These are phyloP conservation scores for Nicator chloris DNA, from an alignment of 2,113 vertebrate genomes.

Conservation along the genomic window DNA sequence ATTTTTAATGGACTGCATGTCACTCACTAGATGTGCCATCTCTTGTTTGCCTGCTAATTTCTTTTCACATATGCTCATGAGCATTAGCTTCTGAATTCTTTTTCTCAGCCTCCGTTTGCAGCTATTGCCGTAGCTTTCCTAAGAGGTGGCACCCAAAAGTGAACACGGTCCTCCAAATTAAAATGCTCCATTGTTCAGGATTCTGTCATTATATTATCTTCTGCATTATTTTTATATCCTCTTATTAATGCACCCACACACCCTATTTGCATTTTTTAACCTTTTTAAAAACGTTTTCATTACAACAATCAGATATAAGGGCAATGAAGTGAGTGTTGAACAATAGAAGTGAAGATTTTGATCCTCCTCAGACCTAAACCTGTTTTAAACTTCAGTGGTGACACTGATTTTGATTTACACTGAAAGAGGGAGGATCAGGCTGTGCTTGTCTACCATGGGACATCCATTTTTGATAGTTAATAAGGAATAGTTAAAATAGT, in stretches of 20 bases:
- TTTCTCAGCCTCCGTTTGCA: not conserved
- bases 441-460: not conserved
- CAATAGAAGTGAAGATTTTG: constrained; percentile 21
- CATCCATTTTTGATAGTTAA: not conserved
- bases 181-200: constrained; percentile 59
- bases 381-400: not conserved
- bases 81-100: not conserved
- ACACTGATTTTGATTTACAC: constrained; percentile 5
- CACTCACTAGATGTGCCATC: not conserved
- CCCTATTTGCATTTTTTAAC: constrained; percentile 69
- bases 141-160: not conserved
- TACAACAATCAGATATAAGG: constrained; percentile 41
- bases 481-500: not conserved
- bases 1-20: not conserved
- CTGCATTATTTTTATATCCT: constrained; percentile 70
- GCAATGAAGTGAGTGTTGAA: constrained; percentile 30
- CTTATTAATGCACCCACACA: constrained; percentile 71
- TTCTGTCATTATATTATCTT: constrained; percentile 57
- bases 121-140: not conserved
- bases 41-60: not conserved
- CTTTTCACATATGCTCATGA: not conserved
- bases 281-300: constrained; percentile 41
- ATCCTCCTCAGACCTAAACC: not conserved
- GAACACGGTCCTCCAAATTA: constrained; percentile 19
- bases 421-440: not conserved